Evolutionary conservation across 1,140 invertebrate species (phyloP), one percentile per base, ranked within the genome.

Genomic region (Pygmarrhopalites habei): DNA sequence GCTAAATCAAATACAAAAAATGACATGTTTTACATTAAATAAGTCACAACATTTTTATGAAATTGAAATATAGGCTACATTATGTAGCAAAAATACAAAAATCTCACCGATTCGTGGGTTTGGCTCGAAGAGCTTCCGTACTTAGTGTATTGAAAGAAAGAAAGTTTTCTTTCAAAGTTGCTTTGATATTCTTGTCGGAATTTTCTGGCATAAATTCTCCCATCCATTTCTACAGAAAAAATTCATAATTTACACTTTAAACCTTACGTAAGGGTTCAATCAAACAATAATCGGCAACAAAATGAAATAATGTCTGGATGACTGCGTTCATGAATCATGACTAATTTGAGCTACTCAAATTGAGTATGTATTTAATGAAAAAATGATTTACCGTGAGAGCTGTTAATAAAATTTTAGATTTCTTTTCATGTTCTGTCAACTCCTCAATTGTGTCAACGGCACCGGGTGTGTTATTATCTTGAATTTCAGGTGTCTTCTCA

Each of bases 81-180:
- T n/a, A n/a, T n/a, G n/a, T n/a, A n/a, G n/a, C n/a, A n/a, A n/a
- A n/a, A n/a, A n/a, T n/a, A n/a, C n/a, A n/a, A n/a, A n/a, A n/a
- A n/a, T n/a, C n/a, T n/a, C n/a, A n/a, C n/a, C n/a, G n/a, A n/a
- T n/a, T n/a, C n/a, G n/a, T n/a, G n/a, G n/a, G n/a, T n/a, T n/a
- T n/a, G n/a, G n/a, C n/a, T n/a, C n/a, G n/a, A n/a, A n/a, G n/a
- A n/a, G n/a, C n/a, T n/a, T n/a, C n/a, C n/a, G n/a, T n/a, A n/a
- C n/a, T n/a, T n/a, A n/a, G n/a, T n/a, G n/a, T n/a, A 26, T 56
- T 68, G 23, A 71, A 41, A 60, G 60, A 71, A 60, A 67, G 66
- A 21, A 71, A 41, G 39, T 64, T 68, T 23, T 60, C 62, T 14
- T 43, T n/a, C 2, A 39, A 29, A 12, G 15, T 29, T 52, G 26